Evolutionary conservation across 2,888 invertebrate species (phyloP).

Genomic region (Trachelus iudaicus): DNA sequence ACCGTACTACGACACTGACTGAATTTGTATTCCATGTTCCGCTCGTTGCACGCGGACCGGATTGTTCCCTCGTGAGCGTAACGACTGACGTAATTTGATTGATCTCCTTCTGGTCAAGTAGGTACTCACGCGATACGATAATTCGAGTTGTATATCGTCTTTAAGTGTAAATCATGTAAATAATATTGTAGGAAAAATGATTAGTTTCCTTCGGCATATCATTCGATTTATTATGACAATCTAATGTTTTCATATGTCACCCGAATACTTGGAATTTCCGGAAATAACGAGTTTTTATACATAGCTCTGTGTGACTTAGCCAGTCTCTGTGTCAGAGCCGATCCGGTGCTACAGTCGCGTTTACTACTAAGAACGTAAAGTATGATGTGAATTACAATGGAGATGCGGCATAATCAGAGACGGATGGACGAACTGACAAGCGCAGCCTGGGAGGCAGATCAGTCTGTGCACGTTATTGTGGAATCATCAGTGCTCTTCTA

Average conservation of each 20-base stretch:
- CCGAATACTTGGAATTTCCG: neutral
- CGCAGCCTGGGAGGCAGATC: neutral
- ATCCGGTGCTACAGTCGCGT: no score
- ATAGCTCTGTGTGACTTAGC: neutral
- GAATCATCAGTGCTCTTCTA: slow-evolving; percentile 27
- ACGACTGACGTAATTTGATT: neutral
- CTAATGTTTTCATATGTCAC: neutral
- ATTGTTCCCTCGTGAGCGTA: neutral
- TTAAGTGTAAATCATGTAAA: neutral
- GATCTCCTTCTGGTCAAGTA: neutral
- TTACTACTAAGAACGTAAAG: no score
- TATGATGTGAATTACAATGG: neutral
- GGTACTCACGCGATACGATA: neutral
- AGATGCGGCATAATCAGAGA: neutral
- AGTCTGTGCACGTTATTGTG: slow-evolving; percentile 35
- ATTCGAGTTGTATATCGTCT: neutral
- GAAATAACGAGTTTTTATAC: no score
- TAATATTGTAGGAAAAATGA: neutral
- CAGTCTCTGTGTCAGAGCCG: neutral
- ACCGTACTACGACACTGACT: neutral
- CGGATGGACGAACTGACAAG: neutral
- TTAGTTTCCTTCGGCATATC: neutral
- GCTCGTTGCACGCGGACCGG: neutral
- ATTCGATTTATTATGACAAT: neutral
- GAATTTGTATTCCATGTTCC: neutral